Evolutionary conservation across 2,797 vertebrate species (phyloP).

Genomic region (Hydrolagus colliei): DNA sequence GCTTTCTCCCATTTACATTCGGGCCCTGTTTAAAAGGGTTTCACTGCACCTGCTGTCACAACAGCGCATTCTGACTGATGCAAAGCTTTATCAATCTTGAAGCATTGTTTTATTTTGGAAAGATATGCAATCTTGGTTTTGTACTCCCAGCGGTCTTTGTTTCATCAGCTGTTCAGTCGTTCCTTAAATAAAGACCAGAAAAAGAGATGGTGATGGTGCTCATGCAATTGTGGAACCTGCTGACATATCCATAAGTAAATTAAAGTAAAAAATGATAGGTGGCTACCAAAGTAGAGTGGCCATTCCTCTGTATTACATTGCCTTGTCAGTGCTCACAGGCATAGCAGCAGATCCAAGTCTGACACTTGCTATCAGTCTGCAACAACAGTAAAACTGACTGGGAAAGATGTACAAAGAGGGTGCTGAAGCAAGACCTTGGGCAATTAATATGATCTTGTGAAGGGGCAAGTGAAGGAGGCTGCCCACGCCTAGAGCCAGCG

Average conservation of each 20-base stretch:
- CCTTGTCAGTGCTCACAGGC: background rate
- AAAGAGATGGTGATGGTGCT: constrained; percentile 21
- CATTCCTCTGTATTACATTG: background rate
- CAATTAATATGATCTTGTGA: background rate
- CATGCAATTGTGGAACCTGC: constrained; percentile 12
- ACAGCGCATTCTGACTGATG: constrained; percentile 20
- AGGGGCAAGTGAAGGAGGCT: no score
- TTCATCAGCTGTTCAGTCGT: constrained; percentile 47
- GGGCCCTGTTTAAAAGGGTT: background rate
- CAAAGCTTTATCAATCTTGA: constrained; percentile 10
- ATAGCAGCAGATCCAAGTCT: background rate
- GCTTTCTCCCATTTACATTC: background rate
- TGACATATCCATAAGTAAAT: background rate
- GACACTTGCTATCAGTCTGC: background rate
- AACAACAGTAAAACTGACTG: background rate
- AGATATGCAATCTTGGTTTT: constrained; percentile 23
- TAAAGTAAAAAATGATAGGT: background rate
- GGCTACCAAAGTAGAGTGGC: background rate
- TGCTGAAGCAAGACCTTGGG: background rate
- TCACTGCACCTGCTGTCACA: constrained; percentile 1
- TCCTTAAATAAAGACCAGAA: constrained; percentile 36
- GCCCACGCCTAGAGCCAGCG: no score
- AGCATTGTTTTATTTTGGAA: constrained; percentile 16
- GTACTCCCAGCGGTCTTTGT: constrained; percentile 42
- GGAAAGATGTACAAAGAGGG: background rate